A percentile compares a stretch with the other conserved stretches of the same genome.
phyloP scores from a whole-genome alignment of 2,113 vertebrate genomes.

The Ammodytes dubius region DNA sequence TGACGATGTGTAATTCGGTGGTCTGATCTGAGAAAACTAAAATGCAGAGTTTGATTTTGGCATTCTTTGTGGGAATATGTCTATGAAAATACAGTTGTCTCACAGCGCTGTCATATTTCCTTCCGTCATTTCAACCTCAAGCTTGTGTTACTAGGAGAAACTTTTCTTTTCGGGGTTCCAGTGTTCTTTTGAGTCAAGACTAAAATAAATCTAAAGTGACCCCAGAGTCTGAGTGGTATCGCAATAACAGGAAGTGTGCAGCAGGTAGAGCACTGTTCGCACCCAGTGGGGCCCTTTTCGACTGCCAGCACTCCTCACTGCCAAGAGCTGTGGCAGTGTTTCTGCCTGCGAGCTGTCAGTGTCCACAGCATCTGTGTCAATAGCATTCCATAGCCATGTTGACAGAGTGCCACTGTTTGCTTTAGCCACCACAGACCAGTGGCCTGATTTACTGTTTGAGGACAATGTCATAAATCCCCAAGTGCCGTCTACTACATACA shows the following conservation, averaged over 20 bases:
- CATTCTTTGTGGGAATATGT: constrained; percentile 14
- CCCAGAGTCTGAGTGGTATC: constrained; percentile 35
- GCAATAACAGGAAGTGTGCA: constrained; percentile 75
- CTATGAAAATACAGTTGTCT: constrained; percentile 31
- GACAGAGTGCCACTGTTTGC: constrained; percentile 81
- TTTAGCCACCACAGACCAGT: constrained; percentile 76
- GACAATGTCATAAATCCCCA: constrained; percentile 79
- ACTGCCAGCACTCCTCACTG: constrained; percentile 52
- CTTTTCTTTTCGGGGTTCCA: background rate
- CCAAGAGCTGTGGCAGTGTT: constrained; percentile 69
- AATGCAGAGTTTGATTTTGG: constrained; percentile 24
- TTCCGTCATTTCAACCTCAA: constrained; percentile 15
- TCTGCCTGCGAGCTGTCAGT: constrained; percentile 76
- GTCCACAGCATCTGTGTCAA: constrained; percentile 85
- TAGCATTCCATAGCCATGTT: constrained; percentile 82
- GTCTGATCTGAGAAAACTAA: constrained; percentile 23
- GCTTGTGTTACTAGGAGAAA: constrained; percentile 7
- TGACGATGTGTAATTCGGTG: constrained; percentile 28
- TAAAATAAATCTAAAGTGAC: constrained; percentile 36
- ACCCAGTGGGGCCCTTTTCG: constrained; percentile 50
- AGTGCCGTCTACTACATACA: constrained; percentile 66
- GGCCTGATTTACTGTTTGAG: constrained; percentile 81
- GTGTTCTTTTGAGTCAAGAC: constrained; percentile 29
- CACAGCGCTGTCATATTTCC: constrained; percentile 18
- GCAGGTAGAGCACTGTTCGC: constrained; percentile 65